phyloP scores from a whole-genome alignment of 2,888 invertebrate genomes.

The Platerodrilus igneus region DNA sequence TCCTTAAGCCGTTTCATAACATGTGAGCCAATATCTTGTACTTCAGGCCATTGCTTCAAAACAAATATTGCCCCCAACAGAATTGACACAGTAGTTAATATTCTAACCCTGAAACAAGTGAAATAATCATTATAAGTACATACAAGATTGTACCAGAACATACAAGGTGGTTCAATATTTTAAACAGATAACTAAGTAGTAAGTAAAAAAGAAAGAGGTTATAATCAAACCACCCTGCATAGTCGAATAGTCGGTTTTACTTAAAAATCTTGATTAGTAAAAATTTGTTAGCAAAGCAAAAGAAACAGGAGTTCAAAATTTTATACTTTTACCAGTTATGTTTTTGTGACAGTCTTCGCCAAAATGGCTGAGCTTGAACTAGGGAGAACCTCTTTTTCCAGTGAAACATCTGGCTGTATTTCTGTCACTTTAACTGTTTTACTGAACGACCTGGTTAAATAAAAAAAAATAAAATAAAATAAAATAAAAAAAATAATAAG shows the following conservation, averaged over 20 bases:
- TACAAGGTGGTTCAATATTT: not conserved
- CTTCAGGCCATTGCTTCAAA: conserved; percentile 86
- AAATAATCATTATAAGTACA: not conserved
- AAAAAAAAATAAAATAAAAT: conserved; percentile 27
- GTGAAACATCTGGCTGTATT: conserved; percentile 35
- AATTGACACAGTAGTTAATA: conserved; percentile 76
- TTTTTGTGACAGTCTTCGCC: conserved; percentile 39
- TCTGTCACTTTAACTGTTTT: conserved; percentile 44
- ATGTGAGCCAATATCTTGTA: conserved; percentile 76
- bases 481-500: conserved; percentile 2
- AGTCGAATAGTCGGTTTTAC: conserved; percentile 20
- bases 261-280: conserved; percentile 14
- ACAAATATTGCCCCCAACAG: conserved; percentile 79
- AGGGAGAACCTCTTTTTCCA: conserved; percentile 31
- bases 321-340: conserved; percentile 35
- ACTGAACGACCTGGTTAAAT: conserved; percentile 40
- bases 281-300: conserved; percentile 25
- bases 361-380: conserved; percentile 37
- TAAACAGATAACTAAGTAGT: too few species aligned
- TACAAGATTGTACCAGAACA: not conserved
- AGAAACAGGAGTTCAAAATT: conserved; percentile 26
- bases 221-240: not conserved
- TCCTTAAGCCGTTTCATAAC: conserved; percentile 74
- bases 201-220: too few species aligned
- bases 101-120: conserved; percentile 68